A percentile compares a stretch with the other conserved stretches of the same genome.
Evolutionary conservation across 1,140 invertebrate species (phyloP).

Genomic region (Caligus rogercresseyi): DNA sequence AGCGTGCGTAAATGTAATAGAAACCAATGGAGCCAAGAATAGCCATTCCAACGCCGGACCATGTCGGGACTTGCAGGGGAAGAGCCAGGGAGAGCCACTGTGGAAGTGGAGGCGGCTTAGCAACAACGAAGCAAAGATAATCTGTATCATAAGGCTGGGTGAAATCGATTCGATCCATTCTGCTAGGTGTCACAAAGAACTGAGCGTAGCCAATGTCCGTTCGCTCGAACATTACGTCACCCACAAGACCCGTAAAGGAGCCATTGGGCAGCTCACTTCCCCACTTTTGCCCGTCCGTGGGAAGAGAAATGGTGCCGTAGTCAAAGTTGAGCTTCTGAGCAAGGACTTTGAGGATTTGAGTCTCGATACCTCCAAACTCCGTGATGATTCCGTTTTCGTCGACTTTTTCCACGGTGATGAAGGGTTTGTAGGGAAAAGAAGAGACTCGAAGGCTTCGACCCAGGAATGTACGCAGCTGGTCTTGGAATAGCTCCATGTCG

Average conservation of each 20-base stretch:
- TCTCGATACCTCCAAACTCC: constrained; percentile 21
- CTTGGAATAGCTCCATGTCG: no score
- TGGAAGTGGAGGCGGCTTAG: constrained; percentile 18
- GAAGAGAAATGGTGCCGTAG: constrained; percentile 20
- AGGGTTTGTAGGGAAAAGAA: background rate
- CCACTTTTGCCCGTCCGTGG: constrained; percentile 24
- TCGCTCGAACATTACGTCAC: constrained; percentile 21
- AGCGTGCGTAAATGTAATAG: background rate
- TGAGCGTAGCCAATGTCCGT: constrained; percentile 24
- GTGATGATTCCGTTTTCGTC: constrained; percentile 1
- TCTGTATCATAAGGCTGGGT: constrained; percentile 22
- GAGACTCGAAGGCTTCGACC: background rate
- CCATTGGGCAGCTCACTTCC: constrained; percentile 23
- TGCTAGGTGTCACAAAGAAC: constrained; percentile 23
- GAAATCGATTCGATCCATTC: constrained; percentile 23
- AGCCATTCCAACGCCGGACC: background rate
- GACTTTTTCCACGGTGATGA: background rate
- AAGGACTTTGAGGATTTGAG: constrained; percentile 21
- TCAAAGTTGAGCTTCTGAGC: constrained; percentile 22
- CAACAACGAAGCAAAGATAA: constrained; percentile 22
- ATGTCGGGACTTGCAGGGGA: constrained; percentile 17
- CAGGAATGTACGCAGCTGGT: background rate
- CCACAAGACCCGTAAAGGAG: constrained; percentile 24
- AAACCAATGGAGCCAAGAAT: background rate
- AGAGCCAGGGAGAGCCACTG: constrained; percentile 22